A percentile compares a stretch with the other conserved stretches of the same genome.
phyloP scores from a whole-genome alignment of 2,113 vertebrate species.

The Malurus elegans region DNA sequence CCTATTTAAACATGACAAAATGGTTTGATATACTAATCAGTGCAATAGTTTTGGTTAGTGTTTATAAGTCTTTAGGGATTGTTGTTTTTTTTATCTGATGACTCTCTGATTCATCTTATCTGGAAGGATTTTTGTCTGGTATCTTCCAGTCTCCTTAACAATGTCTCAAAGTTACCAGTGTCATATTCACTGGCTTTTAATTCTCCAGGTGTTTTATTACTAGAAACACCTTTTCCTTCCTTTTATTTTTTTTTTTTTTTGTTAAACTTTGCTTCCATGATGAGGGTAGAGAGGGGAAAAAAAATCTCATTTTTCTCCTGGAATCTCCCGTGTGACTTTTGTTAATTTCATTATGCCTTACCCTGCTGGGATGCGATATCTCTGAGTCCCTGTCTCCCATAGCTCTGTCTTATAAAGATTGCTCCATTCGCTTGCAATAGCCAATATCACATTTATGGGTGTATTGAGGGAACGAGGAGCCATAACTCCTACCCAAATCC shows the following conservation, averaged over 20 bases:
- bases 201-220: background rate
- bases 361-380: background rate
- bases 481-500: background rate
- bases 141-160: background rate
- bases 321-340: background rate
- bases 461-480: background rate
- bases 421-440: background rate
- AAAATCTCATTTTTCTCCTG: background rate
- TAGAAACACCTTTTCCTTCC: background rate
- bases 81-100: background rate
- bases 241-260: background rate
- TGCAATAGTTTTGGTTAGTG: background rate
- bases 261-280: background rate
- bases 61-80: background rate
- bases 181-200: background rate
- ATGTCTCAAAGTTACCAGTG: background rate
- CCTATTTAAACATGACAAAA: background rate
- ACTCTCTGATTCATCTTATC: background rate
- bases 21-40: background rate
- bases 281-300: accelerated
- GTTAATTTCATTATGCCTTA: background rate
- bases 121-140: background rate
- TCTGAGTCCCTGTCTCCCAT: background rate
- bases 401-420: background rate
- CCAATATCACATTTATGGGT: background rate